Evolutionary conservation across 2,113 vertebrate genomes (phyloP).

Genomic region (Plectropomus leopardus): DNA sequence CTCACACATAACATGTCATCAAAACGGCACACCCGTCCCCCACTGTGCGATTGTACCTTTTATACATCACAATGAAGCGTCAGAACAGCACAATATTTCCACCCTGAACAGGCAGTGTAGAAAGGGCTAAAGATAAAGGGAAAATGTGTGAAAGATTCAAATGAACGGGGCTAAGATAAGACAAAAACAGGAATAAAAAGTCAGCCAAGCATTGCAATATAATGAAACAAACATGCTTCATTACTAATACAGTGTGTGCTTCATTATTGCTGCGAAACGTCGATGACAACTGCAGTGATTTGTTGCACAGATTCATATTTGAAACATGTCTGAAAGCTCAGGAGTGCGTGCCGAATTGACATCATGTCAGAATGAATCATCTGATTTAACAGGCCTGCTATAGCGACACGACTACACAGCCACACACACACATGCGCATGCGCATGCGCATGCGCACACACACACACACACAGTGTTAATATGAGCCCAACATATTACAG

Average conservation of each 20-base stretch:
- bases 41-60: no score
- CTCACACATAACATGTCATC: no score
- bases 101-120: no score
- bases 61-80: no score
- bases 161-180: not conserved
- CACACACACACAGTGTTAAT: not conserved
- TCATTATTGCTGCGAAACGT: constrained; percentile 12
- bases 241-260: not conserved
- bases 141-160: not conserved
- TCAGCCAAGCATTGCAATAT: not conserved
- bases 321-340: constrained; percentile 1
- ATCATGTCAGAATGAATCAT: constrained; percentile 36
- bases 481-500: not conserved
- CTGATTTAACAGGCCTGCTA: constrained; percentile 17
- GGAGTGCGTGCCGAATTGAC: constrained; percentile 14
- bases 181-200: not conserved
- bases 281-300: not conserved
- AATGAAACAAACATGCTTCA: not conserved
- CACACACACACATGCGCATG: no score
- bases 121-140: no score
- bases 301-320: constrained; percentile 26
- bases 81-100: no score
- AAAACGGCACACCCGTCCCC: no score
- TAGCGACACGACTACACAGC: not conserved
- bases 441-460: no score